A percentile compares a stretch with the other conserved stretches of the same genome.
Evolutionary conservation across 1,140 invertebrate genomes (phyloP).

Genomic region (Pollicipes pollicipes): DNA sequence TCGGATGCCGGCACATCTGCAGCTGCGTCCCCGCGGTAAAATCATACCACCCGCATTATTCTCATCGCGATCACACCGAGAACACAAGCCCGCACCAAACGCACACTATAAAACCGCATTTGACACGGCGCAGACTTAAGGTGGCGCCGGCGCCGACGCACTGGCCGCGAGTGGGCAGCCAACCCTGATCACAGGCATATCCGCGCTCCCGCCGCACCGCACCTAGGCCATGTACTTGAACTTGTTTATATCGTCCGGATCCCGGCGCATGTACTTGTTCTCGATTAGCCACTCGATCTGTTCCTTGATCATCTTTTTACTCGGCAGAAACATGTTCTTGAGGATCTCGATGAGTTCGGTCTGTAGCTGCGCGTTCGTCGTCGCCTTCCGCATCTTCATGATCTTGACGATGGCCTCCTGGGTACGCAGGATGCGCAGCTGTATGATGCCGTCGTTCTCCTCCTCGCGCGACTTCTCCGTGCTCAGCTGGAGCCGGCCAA

Average conservation of each 20-base stretch:
- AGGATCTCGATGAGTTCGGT: constrained; percentile 93
- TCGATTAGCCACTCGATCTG: constrained; percentile 99
- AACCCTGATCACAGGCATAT: too few species aligned
- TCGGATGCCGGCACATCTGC: too few species aligned
- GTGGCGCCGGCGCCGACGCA: too few species aligned
- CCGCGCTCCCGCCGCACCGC: too few species aligned
- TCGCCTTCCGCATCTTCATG: constrained; percentile 89
- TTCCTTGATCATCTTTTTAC: constrained; percentile 98
- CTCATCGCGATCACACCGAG: too few species aligned
- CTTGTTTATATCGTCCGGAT: constrained; percentile 92
- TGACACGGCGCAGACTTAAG: too few species aligned
- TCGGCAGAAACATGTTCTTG: constrained; percentile 97
- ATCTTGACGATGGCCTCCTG: constrained; percentile 98
- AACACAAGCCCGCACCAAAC: too few species aligned
- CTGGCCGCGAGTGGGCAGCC: too few species aligned
- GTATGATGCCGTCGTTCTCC: constrained; percentile 93
- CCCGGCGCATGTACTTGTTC: constrained; percentile 89
- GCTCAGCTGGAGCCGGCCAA: constrained; percentile 80
- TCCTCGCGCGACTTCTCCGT: constrained; percentile 90
- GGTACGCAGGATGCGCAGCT: constrained; percentile 75
- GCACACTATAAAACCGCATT: too few species aligned
- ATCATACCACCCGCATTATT: too few species aligned
- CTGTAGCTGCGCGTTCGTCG: constrained; percentile 83
- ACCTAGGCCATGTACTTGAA: constrained; percentile 89
- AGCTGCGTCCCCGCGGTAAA: too few species aligned